These are phyloP conservation scores for Pipa parva DNA, from an alignment of 2,113 vertebrate species.

Conservation along the genomic window DNA sequence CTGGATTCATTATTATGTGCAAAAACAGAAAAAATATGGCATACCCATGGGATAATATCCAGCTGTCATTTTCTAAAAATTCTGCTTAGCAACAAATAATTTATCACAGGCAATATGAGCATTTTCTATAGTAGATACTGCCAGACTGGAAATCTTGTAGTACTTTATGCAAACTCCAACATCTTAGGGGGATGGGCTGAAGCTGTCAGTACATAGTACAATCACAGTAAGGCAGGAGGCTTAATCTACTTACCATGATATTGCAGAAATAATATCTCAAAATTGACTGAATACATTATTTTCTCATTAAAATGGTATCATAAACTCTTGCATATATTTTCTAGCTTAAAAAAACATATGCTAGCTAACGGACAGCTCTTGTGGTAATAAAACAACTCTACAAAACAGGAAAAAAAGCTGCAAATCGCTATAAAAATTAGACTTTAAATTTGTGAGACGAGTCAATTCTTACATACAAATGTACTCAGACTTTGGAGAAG, in stretches of 20 bases:
- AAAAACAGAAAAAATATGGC: constrained; percentile 26
- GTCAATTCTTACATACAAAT: constrained; percentile 4
- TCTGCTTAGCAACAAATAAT: constrained; percentile 12
- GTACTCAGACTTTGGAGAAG: constrained; percentile 26
- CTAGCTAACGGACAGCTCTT: not conserved
- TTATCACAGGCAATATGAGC: constrained; percentile 7
- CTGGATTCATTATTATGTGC: constrained; percentile 9
- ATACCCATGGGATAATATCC: constrained; percentile 21
- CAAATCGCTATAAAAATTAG: constrained; percentile 12
- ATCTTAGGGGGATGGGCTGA: not conserved
- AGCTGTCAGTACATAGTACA: not conserved
- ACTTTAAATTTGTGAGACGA: not conserved
- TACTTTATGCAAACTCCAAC: constrained; percentile 2
- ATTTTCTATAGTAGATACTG: constrained; percentile 7
- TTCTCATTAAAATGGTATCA: not conserved
- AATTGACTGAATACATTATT: not conserved
- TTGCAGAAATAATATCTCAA: not conserved
- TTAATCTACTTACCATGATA: not conserved
- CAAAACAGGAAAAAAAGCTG: not conserved
- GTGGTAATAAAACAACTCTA: not conserved
- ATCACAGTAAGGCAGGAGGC: not conserved
- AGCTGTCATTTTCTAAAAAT: constrained; percentile 27
- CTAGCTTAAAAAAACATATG: not conserved
- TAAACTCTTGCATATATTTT: not conserved
- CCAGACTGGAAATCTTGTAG: not conserved